Percentiles rank a stretch among this genome's conserved stretches.
phyloP scores from a whole-genome alignment of 2,797 vertebrate genomes.

The Triplophysa yarkandensis region DNA sequence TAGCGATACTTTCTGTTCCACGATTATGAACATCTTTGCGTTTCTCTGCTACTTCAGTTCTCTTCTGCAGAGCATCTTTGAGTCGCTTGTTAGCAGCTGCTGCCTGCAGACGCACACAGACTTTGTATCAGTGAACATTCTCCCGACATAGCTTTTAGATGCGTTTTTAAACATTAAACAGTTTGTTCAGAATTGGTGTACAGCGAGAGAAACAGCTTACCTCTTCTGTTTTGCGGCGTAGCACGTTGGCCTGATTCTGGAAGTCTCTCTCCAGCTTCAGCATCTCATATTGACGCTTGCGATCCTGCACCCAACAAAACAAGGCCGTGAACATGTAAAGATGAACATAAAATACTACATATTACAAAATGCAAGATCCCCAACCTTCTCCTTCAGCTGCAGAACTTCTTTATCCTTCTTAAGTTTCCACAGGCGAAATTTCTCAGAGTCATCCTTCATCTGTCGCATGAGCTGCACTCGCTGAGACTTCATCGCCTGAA shows the following conservation, averaged over 20 bases:
- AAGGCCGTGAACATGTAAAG: neutral
- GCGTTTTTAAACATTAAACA: neutral
- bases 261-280: constrained; percentile 93
- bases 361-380: neutral
- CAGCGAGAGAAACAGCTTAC: constrained; percentile 63
- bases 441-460: constrained; percentile 95
- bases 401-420: constrained; percentile 93
- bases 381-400: constrained; percentile 91
- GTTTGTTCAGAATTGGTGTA: neutral
- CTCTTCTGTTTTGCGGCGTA: constrained; percentile 95
- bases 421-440: constrained; percentile 89
- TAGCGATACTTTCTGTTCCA: constrained; percentile 81
- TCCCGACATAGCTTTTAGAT: neutral
- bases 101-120: constrained; percentile 73
- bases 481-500: constrained; percentile 89
- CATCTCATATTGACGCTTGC: constrained; percentile 92
- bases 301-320: constrained; percentile 76
- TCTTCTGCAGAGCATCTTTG: constrained; percentile 90
- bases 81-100: constrained; percentile 94
- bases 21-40: constrained; percentile 81
- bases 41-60: constrained; percentile 84
- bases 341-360: neutral
- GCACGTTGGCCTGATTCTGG: constrained; percentile 89
- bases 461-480: constrained; percentile 92
- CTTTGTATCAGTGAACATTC: neutral